A percentile compares a stretch with the other conserved stretches of the same genome.
Evolutionary conservation across 2,797 vertebrate genomes (phyloP).

Genomic region (Botia kubotai): DNA sequence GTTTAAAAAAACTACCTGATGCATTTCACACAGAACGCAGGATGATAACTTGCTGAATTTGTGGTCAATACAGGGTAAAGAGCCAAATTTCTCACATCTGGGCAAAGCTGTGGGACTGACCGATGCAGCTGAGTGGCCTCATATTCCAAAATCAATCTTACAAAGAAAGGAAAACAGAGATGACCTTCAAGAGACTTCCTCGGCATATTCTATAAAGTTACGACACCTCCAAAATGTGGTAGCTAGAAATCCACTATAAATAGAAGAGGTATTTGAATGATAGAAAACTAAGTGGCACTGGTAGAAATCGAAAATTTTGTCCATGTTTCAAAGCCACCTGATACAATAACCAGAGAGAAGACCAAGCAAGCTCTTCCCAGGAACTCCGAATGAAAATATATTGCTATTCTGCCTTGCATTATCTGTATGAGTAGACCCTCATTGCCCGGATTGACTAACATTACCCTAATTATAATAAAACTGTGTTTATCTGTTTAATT

Average conservation of each 20-base stretch:
- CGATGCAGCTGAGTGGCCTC: slow-evolving; percentile 15
- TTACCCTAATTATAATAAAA: not conserved
- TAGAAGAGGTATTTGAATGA: slow-evolving; percentile 60
- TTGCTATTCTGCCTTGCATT: slow-evolving; percentile 52
- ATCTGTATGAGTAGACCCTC: slow-evolving; percentile 33
- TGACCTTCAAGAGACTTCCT: not conserved
- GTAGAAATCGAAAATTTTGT: slow-evolving; percentile 56
- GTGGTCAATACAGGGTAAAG: not conserved
- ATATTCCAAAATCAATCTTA: slow-evolving; percentile 34
- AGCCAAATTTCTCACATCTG: slow-evolving; percentile 2
- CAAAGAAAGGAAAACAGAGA: slow-evolving; percentile 16
- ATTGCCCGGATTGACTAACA: not conserved
- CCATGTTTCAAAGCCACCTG: slow-evolving; percentile 59
- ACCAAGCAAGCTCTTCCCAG: slow-evolving; percentile 42
- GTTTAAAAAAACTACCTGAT: not conserved
- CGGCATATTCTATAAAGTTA: slow-evolving; percentile 29
- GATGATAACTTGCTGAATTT: not conserved
- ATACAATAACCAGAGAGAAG: slow-evolving; percentile 65
- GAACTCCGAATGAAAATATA: slow-evolving; percentile 32
- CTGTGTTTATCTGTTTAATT: not conserved
- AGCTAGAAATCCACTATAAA: slow-evolving; percentile 64
- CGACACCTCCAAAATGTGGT: slow-evolving; percentile 58
- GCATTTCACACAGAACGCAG: not conserved
- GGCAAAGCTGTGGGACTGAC: slow-evolving; percentile 22
- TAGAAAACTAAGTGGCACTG: slow-evolving; percentile 56